Percentiles rank a stretch among this genome's conserved stretches.
Conservation (phyloP, 1,140 invertebrate genomes). For the Phthorimaea operculella region DNA sequence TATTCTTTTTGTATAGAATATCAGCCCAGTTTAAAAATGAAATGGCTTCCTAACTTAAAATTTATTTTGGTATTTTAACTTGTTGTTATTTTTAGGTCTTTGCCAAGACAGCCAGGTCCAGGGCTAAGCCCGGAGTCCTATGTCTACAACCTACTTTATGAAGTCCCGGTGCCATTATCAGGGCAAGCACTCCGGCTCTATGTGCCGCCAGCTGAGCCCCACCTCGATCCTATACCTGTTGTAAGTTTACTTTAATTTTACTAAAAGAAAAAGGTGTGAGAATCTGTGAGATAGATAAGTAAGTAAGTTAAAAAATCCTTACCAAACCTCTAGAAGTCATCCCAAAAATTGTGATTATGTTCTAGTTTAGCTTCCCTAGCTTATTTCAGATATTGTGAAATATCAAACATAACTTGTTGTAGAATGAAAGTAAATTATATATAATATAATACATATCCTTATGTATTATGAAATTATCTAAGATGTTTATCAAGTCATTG, state of each 20-base stretch:
- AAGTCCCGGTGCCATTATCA: slow-evolving; percentile 88
- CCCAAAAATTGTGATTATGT: too few species aligned
- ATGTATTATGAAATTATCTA: too few species aligned
- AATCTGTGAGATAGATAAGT: too few species aligned
- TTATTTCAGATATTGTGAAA: too few species aligned
- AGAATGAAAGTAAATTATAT: too few species aligned
- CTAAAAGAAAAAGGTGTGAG: too few species aligned
- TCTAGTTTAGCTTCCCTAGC: too few species aligned
- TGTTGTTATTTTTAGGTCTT: slow-evolving; percentile 69
- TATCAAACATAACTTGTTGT: too few species aligned
- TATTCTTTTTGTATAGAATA: background rate
- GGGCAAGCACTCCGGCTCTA: slow-evolving; percentile 89
- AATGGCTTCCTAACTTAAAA: background rate
- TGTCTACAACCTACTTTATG: slow-evolving; percentile 95
- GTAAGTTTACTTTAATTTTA: slow-evolving; percentile 35
- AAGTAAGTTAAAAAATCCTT: too few species aligned
- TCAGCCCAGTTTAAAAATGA: background rate
- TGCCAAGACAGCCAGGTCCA: slow-evolving; percentile 77
- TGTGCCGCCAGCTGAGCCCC: slow-evolving; percentile 78
- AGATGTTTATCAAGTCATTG: too few species aligned
- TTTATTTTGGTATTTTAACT: slow-evolving; percentile 3
- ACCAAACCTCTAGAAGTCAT: too few species aligned
- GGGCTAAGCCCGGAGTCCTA: slow-evolving; percentile 89
- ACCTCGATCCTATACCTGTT: slow-evolving; percentile 74
- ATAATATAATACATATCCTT: too few species aligned